Conservation (phyloP, 2,888 invertebrate genomes). For the Pristionchus maxplancki region DNA sequence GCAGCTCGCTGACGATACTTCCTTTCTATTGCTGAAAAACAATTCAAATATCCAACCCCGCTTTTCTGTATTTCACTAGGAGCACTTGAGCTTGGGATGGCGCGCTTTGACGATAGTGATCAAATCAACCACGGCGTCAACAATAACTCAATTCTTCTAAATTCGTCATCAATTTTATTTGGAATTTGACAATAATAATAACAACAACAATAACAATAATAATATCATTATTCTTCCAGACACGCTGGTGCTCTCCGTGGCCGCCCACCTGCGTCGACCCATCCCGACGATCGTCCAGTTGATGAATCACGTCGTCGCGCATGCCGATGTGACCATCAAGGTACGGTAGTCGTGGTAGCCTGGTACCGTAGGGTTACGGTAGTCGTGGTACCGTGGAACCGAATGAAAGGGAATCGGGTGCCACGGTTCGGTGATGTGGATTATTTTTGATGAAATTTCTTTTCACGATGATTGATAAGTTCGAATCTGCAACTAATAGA, state of each 20-base stretch:
- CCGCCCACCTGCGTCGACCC: neutral
- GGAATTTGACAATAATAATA: neutral
- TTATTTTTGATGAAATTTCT: no score
- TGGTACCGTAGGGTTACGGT: neutral
- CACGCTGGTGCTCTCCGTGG: neutral
- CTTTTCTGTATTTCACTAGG: neutral
- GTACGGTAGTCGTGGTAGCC: neutral
- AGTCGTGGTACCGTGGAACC: neutral
- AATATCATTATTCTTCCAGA: neutral
- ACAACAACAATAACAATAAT: no score
- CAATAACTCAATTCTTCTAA: neutral
- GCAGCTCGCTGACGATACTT: no score
- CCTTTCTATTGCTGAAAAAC: no score
- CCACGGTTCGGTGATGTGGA: no score
- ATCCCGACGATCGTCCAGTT: slow-evolving; percentile 41
- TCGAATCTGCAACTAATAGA: no score
- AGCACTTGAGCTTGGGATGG: neutral
- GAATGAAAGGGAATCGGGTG: neutral
- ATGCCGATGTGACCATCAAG: neutral
- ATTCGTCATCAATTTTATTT: neutral
- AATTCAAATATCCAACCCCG: neutral
- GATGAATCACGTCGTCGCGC: slow-evolving; percentile 47
- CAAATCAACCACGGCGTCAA: no score
- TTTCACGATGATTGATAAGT: neutral
- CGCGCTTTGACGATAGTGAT: neutral